Percentiles rank a stretch among this genome's conserved stretches.
Conservation (phyloP, 2,113 vertebrate genomes). For the Halcyon senegalensis region DNA sequence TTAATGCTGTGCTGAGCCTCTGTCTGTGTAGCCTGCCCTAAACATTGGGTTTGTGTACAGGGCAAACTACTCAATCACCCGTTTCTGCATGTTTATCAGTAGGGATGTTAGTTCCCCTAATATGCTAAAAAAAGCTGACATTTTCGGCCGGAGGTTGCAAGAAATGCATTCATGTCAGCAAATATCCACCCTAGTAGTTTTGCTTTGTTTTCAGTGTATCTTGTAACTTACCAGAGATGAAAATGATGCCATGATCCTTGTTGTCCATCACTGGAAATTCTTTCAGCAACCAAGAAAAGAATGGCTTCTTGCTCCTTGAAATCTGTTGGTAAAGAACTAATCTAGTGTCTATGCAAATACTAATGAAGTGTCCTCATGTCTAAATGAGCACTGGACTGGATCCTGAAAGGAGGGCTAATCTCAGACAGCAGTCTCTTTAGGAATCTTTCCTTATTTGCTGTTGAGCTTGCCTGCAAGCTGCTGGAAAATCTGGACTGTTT, state of each 20-base stretch:
- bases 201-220: background rate
- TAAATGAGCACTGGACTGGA: background rate
- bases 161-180: background rate
- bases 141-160: background rate
- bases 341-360: background rate
- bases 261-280: background rate
- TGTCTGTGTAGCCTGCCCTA: background rate
- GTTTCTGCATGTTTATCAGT: background rate
- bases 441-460: background rate
- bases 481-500: background rate
- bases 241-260: background rate
- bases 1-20: background rate
- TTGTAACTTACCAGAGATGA: background rate
- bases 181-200: background rate
- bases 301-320: background rate
- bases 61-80: background rate
- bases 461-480: background rate
- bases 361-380: background rate
- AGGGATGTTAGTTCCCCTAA: background rate
- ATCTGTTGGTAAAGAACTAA: background rate
- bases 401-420: background rate
- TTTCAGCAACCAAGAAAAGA: background rate
- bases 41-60: background rate
- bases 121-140: background rate
- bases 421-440: background rate